Evolutionary conservation across 2,888 invertebrate species (phyloP).

Genomic region (Nomada ruficornis): DNA sequence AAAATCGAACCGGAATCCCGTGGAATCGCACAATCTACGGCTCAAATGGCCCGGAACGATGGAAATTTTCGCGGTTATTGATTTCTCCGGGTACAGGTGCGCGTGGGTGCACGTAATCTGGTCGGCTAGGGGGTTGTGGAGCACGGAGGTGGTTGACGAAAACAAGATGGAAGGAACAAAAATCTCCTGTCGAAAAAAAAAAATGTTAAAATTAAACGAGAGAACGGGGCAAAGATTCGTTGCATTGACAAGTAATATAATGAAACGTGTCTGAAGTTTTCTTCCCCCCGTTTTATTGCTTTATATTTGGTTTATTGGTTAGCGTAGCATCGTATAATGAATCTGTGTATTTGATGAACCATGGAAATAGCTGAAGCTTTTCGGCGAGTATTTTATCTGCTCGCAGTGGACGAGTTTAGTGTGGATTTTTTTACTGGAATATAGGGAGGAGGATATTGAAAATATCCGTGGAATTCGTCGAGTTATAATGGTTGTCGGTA

Average conservation of each 20-base stretch:
- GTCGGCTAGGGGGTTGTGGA: constrained; percentile 12
- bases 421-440: neutral
- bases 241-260: too few relatives aligned
- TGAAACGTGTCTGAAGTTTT: too few relatives aligned
- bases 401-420: neutral
- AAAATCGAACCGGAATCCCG: constrained; percentile 77
- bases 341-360: too few relatives aligned
- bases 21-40: constrained; percentile 71
- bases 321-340: too few relatives aligned
- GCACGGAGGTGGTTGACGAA: constrained; percentile 23
- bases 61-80: constrained; percentile 77
- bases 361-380: neutral
- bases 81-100: constrained; percentile 73
- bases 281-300: too few relatives aligned
- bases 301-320: too few relatives aligned
- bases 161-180: constrained; percentile 37
- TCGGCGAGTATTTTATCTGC: neutral
- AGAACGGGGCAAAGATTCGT: too few relatives aligned
- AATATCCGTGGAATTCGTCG: constrained; percentile 7
- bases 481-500: constrained; percentile 27
- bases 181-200: neutral
- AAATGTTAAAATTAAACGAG: too few relatives aligned
- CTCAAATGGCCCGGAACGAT: constrained; percentile 75
- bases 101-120: constrained; percentile 66
- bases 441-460: neutral